Evolutionary conservation across 2,888 invertebrate genomes (phyloP).

Genomic region (Eupithecia subumbrata): DNA sequence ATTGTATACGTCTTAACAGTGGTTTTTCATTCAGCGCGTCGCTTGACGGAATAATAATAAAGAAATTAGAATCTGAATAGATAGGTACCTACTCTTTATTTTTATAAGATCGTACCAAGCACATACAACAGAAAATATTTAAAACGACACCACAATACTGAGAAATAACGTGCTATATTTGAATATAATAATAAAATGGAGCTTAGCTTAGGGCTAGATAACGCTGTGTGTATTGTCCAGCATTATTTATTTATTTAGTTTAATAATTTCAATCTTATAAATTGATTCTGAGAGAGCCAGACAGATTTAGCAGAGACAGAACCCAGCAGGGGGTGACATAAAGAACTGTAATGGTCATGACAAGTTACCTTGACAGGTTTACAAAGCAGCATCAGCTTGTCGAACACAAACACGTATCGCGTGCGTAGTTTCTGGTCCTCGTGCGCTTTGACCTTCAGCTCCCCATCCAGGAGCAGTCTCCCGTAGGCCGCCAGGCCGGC

Average conservation of each 20-base stretch:
- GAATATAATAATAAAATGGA: too few species aligned
- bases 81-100: neutral
- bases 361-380: slow-evolving; percentile 87
- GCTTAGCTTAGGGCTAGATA: too few species aligned
- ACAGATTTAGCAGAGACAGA: too few species aligned
- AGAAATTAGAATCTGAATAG: neutral
- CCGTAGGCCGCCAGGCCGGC: slow-evolving; percentile 95
- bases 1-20: too few species aligned
- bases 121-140: neutral
- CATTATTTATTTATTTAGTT: too few species aligned
- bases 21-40: too few species aligned
- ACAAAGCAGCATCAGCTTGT: slow-evolving; percentile 97
- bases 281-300: too few species aligned
- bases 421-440: slow-evolving; percentile 93
- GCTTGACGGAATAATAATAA: neutral
- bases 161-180: too few species aligned
- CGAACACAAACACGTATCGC: slow-evolving; percentile 98
- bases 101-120: neutral
- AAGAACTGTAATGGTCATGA: too few species aligned
- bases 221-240: too few species aligned
- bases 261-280: too few species aligned
- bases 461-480: slow-evolving; percentile 95
- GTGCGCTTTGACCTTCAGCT: slow-evolving; percentile 95
- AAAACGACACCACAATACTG: neutral
- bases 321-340: too few species aligned